phyloP scores from a whole-genome alignment of 2,113 vertebrate species.

The Hydrolagus affinis region DNA sequence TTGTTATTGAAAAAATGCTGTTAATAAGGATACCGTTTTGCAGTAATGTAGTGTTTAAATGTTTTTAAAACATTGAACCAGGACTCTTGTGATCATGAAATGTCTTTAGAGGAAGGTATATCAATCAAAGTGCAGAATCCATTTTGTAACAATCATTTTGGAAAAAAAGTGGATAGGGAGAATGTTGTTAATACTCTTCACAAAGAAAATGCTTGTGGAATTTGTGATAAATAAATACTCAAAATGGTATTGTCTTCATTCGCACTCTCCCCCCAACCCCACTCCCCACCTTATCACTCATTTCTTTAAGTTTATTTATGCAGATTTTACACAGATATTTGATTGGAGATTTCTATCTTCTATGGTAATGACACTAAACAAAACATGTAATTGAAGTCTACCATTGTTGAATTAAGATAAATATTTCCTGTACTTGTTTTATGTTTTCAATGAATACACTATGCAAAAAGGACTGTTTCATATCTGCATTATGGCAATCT shows the following conservation, averaged over 20 bases:
- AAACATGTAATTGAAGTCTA: too few species aligned
- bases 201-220: background rate
- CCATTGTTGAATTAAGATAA: background rate
- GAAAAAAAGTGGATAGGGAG: background rate
- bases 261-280: background rate
- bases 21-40: background rate
- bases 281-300: background rate
- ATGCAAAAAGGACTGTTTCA: background rate
- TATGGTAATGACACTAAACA: background rate
- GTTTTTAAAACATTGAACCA: background rate
- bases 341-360: background rate
- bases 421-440: background rate
- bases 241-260: too few species aligned
- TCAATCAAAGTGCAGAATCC: background rate
- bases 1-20: background rate
- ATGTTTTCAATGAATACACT: background rate
- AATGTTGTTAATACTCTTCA: background rate
- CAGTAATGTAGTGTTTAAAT: background rate
- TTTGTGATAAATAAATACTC: too few species aligned
- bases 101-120: background rate
- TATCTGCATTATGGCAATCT: background rate
- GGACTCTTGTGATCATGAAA: background rate
- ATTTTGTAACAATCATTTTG: background rate
- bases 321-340: background rate
- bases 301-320: background rate